These are phyloP conservation scores for Nymphicus hollandicus DNA, from an alignment of 2,113 vertebrate species.

Conservation along the genomic window DNA sequence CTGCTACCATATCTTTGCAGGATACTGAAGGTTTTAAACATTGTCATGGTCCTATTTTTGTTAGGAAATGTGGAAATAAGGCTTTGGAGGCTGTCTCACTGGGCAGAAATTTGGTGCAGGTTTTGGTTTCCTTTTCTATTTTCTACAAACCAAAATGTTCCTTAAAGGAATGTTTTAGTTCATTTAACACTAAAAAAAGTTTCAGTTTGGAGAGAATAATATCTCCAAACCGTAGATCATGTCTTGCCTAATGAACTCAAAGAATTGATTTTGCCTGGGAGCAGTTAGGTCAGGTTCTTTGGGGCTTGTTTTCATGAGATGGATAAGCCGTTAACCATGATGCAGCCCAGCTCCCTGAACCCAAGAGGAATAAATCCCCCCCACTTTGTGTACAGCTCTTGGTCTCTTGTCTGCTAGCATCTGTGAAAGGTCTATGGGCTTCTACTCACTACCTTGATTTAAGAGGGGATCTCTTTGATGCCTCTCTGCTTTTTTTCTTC, in stretches of 20 bases:
- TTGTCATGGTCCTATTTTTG: not conserved
- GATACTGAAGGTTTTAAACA: not conserved
- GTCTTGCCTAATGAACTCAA: not conserved
- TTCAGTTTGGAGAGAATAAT: not conserved
- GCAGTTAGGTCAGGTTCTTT: not conserved
- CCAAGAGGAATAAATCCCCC: not conserved
- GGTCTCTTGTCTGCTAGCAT: not conserved
- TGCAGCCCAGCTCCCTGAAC: not conserved
- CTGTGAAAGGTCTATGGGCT: not conserved
- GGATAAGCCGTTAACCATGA: not conserved
- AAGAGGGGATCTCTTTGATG: not conserved
- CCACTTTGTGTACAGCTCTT: not conserved
- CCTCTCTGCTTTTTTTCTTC: not conserved
- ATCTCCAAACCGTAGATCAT: not conserved
- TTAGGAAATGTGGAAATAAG: not conserved
- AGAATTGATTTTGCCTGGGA: not conserved
- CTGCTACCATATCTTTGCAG: not conserved
- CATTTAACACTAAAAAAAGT: not conserved
- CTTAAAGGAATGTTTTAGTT: not conserved
- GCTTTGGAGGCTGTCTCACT: not conserved
- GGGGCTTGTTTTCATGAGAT: rapidly evolving
- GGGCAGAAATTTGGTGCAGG: not conserved
- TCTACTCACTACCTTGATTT: not conserved
- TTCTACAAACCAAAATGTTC: not conserved
- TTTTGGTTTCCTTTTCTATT: not conserved